These are phyloP conservation scores for Ficedula albicollis DNA, from an alignment of 2,797 vertebrate genomes.

Conservation along the genomic window DNA sequence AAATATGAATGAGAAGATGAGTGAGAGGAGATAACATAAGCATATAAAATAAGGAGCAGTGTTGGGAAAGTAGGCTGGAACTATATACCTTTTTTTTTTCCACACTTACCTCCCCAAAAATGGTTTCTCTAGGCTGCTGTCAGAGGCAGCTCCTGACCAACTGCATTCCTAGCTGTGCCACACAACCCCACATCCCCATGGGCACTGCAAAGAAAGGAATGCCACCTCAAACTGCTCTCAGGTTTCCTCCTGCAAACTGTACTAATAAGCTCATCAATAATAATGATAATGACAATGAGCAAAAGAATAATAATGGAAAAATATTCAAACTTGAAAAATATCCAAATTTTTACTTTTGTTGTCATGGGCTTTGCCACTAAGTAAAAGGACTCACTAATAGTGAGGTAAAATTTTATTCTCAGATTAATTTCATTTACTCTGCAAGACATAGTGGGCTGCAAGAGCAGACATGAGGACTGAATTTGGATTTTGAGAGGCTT, in stretches of 20 bases:
- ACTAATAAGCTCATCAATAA: neutral
- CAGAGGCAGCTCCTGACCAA: neutral
- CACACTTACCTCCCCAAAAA: neutral
- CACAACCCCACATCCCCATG: rapidly evolving
- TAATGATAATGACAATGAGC: neutral
- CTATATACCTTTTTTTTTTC: neutral
- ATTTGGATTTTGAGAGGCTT: neutral
- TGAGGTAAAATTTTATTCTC: neutral
- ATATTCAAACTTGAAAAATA: neutral
- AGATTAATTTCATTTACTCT: neutral
- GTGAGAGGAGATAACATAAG: neutral
- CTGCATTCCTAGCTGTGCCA: neutral
- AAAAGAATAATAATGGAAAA: neutral
- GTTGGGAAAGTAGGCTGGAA: neutral
- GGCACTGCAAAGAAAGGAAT: neutral
- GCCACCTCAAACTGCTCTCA: neutral
- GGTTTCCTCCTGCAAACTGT: neutral
- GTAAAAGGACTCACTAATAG: neutral
- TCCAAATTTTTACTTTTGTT: neutral
- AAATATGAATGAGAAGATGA: neutral
- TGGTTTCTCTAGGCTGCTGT: neutral
- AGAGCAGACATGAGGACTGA: neutral
- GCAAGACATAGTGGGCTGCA: neutral
- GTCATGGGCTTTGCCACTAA: neutral
- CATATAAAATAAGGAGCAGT: neutral